phyloP scores from a whole-genome alignment of 2,797 vertebrate genomes.

The Margarornis squamiger region DNA sequence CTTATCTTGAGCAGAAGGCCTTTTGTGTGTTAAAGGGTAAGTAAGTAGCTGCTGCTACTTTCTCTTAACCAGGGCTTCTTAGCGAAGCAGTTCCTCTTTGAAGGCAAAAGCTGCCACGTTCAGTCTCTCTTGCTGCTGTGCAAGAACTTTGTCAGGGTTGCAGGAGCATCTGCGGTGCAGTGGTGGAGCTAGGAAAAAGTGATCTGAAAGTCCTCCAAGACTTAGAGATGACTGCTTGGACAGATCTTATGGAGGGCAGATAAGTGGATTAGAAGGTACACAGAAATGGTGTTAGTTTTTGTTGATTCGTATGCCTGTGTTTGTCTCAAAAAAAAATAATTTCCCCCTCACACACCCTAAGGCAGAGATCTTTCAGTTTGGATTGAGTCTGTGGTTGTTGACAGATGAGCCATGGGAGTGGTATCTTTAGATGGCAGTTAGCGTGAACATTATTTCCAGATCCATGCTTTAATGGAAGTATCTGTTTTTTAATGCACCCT shows the following conservation, averaged over 20 bases:
- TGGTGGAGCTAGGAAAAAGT: neutral
- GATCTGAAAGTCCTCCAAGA: neutral
- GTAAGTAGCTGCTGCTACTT: neutral
- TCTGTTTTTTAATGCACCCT: neutral
- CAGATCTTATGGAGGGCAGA: neutral
- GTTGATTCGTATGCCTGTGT: neutral
- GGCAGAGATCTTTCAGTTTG: neutral
- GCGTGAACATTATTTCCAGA: neutral
- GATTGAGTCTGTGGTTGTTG: neutral
- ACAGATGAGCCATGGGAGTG: neutral
- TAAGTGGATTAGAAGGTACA: neutral
- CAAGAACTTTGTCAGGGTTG: neutral
- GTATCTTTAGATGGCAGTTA: neutral
- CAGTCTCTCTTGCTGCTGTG: neutral
- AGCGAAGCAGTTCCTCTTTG: conserved; percentile 5
- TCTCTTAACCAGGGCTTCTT: neutral
- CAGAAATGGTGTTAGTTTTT: neutral
- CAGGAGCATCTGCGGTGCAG: neutral
- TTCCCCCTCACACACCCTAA: neutral
- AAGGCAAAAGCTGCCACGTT: neutral
- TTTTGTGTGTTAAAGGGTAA: conserved; percentile 9
- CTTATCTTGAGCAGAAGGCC: neutral
- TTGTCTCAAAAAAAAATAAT: neutral
- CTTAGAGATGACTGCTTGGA: neutral
- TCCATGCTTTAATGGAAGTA: neutral